Conservation (phyloP, 2,888 invertebrate genomes). For the Nomada fucata region DNA sequence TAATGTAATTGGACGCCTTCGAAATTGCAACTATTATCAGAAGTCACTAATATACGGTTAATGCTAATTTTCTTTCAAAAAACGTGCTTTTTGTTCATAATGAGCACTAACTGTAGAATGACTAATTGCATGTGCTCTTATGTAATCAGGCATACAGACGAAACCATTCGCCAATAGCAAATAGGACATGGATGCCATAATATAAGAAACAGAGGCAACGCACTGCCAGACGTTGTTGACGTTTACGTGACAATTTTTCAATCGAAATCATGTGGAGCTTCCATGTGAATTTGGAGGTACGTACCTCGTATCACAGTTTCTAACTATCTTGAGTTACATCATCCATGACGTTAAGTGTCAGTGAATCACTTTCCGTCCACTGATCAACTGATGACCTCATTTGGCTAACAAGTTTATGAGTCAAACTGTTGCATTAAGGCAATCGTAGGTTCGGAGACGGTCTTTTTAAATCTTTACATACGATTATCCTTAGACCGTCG, state of each 20-base stretch:
- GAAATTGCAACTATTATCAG: constrained; percentile 35
- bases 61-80: constrained; percentile 11
- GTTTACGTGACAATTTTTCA: no score
- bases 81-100: neutral
- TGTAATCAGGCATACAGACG: neutral
- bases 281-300: constrained; percentile 28
- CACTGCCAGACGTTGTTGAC: neutral
- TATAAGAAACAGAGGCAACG: neutral
- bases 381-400: constrained; percentile 71
- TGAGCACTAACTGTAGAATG: constrained; percentile 30
- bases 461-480: constrained; percentile 47
- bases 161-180: neutral
- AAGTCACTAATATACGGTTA: constrained; percentile 17
- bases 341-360: constrained; percentile 63
- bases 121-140: constrained; percentile 32
- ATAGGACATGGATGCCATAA: no score
- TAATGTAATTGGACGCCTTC: constrained; percentile 23
- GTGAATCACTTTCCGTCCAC: constrained; percentile 71
- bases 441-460: constrained; percentile 34
- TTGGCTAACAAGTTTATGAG: constrained; percentile 71
- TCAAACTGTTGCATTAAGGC: constrained; percentile 60
- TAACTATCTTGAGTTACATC: constrained; percentile 63
- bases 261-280: neutral
- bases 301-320: constrained; percentile 35
- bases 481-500: neutral